Percentiles rank a stretch among this genome's conserved stretches.
Evolutionary conservation across 2,113 vertebrate genomes (phyloP).

Genomic region (Pteronura brasiliensis): DNA sequence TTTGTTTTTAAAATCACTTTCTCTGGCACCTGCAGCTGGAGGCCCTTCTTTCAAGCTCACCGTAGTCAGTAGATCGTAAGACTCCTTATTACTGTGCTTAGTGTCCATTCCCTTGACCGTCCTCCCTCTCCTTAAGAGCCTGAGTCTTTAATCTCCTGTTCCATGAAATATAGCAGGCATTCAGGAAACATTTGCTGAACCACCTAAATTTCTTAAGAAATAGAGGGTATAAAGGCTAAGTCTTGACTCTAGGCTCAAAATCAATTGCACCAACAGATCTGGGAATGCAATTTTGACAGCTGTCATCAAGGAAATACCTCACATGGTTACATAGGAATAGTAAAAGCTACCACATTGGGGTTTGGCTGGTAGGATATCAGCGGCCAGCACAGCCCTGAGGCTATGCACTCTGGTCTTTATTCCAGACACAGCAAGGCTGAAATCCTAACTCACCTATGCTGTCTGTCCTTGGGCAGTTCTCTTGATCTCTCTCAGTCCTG

Average conservation of each 20-base stretch:
- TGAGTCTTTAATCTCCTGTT: background rate
- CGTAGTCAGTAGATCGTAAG: accelerated
- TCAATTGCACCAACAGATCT: background rate
- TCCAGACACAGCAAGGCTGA: background rate
- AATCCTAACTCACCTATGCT: too few relatives aligned
- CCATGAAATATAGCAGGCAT: background rate
- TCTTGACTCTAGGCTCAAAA: background rate
- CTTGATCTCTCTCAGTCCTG: background rate
- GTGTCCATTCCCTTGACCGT: background rate
- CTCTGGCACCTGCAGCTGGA: background rate
- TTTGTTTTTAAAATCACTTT: background rate
- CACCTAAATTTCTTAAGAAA: background rate
- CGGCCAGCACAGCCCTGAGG: background rate
- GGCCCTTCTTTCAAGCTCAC: too few relatives aligned
- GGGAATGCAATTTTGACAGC: background rate
- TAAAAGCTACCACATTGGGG: background rate
- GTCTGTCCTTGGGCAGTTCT: background rate
- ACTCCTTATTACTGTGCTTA: accelerated
- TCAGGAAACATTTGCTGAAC: background rate
- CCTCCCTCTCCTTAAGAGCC: background rate
- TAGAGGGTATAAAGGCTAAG: too few relatives aligned
- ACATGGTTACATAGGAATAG: background rate
- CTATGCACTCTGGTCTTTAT: background rate
- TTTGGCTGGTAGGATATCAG: background rate
- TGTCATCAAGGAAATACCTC: too few relatives aligned